Evolutionary conservation across 2,797 vertebrate species (phyloP), one percentile per base, ranked within the genome.

Genomic region (Bradypodion pumilum): DNA sequence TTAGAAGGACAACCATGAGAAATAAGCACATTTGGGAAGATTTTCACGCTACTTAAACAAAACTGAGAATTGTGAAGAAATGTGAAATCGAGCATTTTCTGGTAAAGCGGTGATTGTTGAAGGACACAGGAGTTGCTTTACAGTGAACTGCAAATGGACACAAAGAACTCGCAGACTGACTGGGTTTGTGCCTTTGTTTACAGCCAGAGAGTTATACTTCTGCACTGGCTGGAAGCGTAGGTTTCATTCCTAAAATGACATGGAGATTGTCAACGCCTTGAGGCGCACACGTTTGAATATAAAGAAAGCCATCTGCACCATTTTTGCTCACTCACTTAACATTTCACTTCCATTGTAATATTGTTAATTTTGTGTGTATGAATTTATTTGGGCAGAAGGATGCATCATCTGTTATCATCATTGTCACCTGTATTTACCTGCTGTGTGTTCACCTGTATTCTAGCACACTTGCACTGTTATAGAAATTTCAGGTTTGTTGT

Each of bases 381-480:
- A 89, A 75, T 85, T 92, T 92, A 85, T 83, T 80, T 42, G 46
- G 74, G 77, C 86, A 86, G 83, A 91, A 93, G 78, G 88, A 85
- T 85, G 23, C 69, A 63, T 85, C 74, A 70, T 86, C 86, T 89
- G 91, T 89, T 89, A 68, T 83, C 90, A 75, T 29, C 40, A 83
- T 80, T 89, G 80, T 93, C 92, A 92, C 86, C 2, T 93, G 83
- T 93, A 91, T 92, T 94, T 89, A 92, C 89, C 90, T 86, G 83
- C 85, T 93, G 19, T 69, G 29, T 90, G 76, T 91, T 95, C 95
- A 95, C 94, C 89, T 95, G 82, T 93, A 93, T 90, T 95, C 91
- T 94, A 84, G 94, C 94, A 95, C 91, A 96, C 94, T 94, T 95
- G 94, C 95, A 95, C 95, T 96, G 94, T 95, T 93, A 93, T 93